These are phyloP conservation scores for Argyresthia albistria DNA, from an alignment of 2,888 invertebrate species.

Conservation along the genomic window DNA sequence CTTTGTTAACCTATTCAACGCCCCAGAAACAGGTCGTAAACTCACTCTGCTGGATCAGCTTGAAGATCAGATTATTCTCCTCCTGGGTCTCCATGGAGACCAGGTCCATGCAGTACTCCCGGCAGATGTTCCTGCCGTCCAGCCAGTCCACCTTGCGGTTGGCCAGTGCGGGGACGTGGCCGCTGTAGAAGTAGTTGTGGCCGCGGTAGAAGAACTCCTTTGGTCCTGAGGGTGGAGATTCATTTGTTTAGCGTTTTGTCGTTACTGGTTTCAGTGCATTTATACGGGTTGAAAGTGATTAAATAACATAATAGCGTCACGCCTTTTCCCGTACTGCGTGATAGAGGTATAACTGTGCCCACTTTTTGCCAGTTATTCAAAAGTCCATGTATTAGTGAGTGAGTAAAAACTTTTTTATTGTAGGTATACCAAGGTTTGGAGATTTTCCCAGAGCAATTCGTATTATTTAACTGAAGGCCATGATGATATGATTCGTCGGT, in stretches of 20 bases:
- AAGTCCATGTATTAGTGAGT: too few species aligned
- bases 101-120: constrained; percentile 95
- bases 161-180: constrained; percentile 83
- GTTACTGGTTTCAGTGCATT: too few species aligned
- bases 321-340: background rate
- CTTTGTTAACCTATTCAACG: too few species aligned
- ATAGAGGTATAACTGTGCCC: background rate
- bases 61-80: constrained; percentile 91
- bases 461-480: too few species aligned
- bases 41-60: constrained; percentile 88
- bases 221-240: constrained; percentile 75
- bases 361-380: background rate
- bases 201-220: constrained; percentile 91
- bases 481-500: too few species aligned
- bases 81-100: constrained; percentile 91
- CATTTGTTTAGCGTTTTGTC: background rate
- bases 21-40: constrained; percentile 10
- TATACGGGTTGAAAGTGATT: too few species aligned
- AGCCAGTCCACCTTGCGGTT: constrained; percentile 91
- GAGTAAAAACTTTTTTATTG: too few species aligned
- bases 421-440: too few species aligned
- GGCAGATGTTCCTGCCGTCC: constrained; percentile 91
- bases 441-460: too few species aligned
- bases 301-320: too few species aligned
- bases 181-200: constrained; percentile 91